These are phyloP conservation scores for Daboia siamensis DNA, from an alignment of 2,113 vertebrate genomes.

Conservation along the genomic window DNA sequence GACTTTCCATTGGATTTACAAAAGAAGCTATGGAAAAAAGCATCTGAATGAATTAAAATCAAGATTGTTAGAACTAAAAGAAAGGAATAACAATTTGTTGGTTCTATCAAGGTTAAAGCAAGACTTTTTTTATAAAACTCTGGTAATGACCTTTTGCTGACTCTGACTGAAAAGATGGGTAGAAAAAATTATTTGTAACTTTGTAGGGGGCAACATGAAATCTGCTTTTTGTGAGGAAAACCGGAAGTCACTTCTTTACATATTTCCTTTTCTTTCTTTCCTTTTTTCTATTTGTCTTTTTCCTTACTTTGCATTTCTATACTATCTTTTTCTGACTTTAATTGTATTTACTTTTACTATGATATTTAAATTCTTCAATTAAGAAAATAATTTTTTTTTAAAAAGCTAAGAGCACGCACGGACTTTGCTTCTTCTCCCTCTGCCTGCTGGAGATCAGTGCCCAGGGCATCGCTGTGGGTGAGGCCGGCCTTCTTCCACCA, in stretches of 20 bases:
- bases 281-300: background rate
- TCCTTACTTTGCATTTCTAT: background rate
- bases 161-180: background rate
- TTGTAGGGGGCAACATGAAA: background rate
- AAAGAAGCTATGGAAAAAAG: background rate
- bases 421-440: background rate
- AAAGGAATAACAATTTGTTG: background rate
- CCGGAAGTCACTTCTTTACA: background rate
- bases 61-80: background rate
- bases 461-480: too few species aligned
- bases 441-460: background rate
- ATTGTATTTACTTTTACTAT: background rate
- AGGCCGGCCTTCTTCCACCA: fast-evolving
- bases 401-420: background rate
- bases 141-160: background rate
- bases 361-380: background rate
- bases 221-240: background rate
- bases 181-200: background rate
- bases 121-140: background rate
- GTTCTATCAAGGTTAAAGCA: background rate
- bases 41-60: background rate
- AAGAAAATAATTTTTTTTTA: background rate
- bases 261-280: background rate
- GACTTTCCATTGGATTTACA: background rate
- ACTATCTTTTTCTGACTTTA: background rate